A percentile compares a stretch with the other conserved stretches of the same genome.
phyloP scores from a whole-genome alignment of 1,140 invertebrate genomes.

The Trachelipus rathkii region DNA sequence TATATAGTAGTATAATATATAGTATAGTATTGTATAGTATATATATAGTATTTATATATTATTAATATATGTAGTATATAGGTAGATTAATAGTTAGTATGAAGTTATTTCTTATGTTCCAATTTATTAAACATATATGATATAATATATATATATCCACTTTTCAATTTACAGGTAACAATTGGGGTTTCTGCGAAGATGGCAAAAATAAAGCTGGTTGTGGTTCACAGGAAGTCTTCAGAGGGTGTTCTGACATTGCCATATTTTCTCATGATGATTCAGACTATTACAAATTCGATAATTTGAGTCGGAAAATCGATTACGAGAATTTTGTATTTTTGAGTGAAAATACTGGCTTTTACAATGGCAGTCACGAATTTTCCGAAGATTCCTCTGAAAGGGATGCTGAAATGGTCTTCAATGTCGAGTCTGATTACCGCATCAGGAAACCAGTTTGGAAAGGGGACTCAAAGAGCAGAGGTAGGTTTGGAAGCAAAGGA shows the following conservation, averaged over 20 bases:
- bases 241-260: constrained; percentile 49
- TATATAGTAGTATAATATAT: no score
- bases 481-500: no score
- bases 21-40: no score
- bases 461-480: no score
- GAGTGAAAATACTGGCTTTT: neutral
- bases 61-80: no score
- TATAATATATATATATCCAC: no score
- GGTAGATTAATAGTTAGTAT: neutral
- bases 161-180: constrained; percentile 46
- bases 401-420: no score
- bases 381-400: no score
- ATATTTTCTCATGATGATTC: constrained; percentile 36
- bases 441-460: no score
- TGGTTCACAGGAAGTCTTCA: constrained; percentile 51
- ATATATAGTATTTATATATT: no score
- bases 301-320: constrained; percentile 28
- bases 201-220: constrained; percentile 49
- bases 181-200: constrained; percentile 50
- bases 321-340: neutral
- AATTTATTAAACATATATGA: no score
- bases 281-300: constrained; percentile 22
- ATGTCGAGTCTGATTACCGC: no score
- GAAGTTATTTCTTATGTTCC: neutral
- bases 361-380: neutral